Conservation (phyloP, 2,113 vertebrate genomes). For the Sterna hirundo region DNA sequence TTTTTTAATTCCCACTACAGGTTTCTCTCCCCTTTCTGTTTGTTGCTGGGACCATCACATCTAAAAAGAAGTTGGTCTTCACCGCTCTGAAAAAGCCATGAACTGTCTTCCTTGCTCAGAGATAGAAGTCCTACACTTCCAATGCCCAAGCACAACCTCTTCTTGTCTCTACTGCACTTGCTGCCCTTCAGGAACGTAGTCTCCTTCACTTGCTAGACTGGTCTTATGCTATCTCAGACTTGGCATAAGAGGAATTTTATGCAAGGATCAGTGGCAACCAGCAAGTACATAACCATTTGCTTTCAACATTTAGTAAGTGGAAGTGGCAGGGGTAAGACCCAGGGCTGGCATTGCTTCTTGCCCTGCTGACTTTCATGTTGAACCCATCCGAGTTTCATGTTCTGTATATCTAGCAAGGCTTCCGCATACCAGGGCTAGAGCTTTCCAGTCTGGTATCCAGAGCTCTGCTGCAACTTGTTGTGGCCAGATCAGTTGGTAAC, state of each 20-base stretch:
- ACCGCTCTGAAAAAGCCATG: not conserved
- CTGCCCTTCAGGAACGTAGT: not conserved
- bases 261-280: not conserved
- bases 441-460: not conserved
- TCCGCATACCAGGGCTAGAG: not conserved
- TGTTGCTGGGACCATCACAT: not conserved
- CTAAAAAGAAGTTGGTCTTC: not conserved
- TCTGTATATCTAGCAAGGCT: not conserved
- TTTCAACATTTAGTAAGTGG: not conserved
- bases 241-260: not conserved
- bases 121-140: not conserved
- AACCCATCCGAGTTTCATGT: not conserved
- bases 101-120: not conserved
- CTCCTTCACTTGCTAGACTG: not conserved
- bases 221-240: not conserved
- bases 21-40: not conserved
- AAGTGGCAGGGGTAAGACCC: not conserved
- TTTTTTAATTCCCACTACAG: not conserved
- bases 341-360: not conserved
- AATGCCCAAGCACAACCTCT: not conserved
- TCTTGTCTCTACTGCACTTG: not conserved
- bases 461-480: not conserved
- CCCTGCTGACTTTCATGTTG: not conserved
- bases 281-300: not conserved
- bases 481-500: not conserved